Evolutionary conservation across 2,113 vertebrate species (phyloP).

Genomic region (Dryoscopus gambensis): DNA sequence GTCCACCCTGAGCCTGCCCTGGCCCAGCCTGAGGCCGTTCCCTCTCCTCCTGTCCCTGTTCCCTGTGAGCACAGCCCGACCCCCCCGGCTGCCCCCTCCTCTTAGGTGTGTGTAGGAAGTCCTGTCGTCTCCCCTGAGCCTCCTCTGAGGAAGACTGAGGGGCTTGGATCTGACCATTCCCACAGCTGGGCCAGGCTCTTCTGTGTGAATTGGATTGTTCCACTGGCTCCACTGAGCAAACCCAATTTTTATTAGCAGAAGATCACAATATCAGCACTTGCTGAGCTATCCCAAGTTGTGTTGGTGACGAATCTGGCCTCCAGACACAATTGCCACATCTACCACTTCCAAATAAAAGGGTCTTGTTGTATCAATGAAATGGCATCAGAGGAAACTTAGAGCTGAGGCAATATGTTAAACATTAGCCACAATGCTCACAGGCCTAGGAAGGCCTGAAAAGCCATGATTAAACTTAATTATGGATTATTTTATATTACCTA

Average conservation of each 20-base stretch:
- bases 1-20: not conserved
- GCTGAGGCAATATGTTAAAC: not conserved
- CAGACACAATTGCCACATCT: not conserved
- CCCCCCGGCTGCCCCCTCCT: not conserved
- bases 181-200: not conserved
- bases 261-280: not conserved
- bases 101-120: not conserved
- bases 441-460: slow-evolving; percentile 52
- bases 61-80: not conserved
- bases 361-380: not conserved
- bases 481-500: slow-evolving; percentile 64
- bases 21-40: not conserved
- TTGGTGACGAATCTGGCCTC: not conserved
- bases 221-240: not conserved
- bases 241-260: not conserved
- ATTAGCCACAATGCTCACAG: slow-evolving; percentile 25
- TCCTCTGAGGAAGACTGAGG: not conserved
- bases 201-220: not conserved
- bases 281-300: not conserved
- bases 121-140: not conserved
- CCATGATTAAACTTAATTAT: slow-evolving; percentile 58
- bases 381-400: not conserved
- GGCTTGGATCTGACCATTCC: not conserved
- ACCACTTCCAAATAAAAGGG: not conserved
- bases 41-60: not conserved